Evolutionary conservation across 1,140 invertebrate species (phyloP).

Genomic region (Geopemphigus sp.): DNA sequence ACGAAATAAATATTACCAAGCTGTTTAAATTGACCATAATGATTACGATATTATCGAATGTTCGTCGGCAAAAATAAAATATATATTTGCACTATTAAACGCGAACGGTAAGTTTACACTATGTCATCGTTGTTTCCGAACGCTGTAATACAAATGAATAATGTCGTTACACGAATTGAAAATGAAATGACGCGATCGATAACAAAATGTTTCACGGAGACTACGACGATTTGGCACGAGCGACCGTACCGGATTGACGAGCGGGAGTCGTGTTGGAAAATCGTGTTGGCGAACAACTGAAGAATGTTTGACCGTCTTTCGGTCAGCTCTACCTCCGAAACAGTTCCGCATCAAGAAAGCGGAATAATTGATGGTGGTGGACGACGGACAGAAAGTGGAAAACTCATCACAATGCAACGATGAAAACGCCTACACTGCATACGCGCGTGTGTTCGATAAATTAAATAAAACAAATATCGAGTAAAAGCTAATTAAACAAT

Average conservation of each 20-base stretch:
- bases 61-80: background rate
- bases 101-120: background rate
- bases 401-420: slow-evolving; percentile 38
- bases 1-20: slow-evolving; percentile 2
- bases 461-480: slow-evolving; percentile 43
- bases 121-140: background rate
- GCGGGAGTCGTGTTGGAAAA: slow-evolving; percentile 39
- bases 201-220: background rate
- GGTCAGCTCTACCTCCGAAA: slow-evolving; percentile 30
- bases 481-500: slow-evolving; percentile 46
- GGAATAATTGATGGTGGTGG: slow-evolving; percentile 47
- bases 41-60: background rate
- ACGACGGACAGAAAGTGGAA: slow-evolving; percentile 37
- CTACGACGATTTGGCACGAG: background rate
- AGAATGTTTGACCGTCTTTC: slow-evolving; percentile 33
- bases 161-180: background rate
- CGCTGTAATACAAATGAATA: background rate
- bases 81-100: background rate
- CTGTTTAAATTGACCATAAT: background rate
- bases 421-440: background rate
- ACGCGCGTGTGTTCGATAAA: background rate
- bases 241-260: slow-evolving; percentile 15
- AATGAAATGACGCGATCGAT: background rate
- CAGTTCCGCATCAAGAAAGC: slow-evolving; percentile 48
- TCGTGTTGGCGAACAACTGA: slow-evolving; percentile 30